Evolutionary conservation across 2,888 invertebrate genomes (phyloP).

Genomic region (Tridacna gigas): DNA sequence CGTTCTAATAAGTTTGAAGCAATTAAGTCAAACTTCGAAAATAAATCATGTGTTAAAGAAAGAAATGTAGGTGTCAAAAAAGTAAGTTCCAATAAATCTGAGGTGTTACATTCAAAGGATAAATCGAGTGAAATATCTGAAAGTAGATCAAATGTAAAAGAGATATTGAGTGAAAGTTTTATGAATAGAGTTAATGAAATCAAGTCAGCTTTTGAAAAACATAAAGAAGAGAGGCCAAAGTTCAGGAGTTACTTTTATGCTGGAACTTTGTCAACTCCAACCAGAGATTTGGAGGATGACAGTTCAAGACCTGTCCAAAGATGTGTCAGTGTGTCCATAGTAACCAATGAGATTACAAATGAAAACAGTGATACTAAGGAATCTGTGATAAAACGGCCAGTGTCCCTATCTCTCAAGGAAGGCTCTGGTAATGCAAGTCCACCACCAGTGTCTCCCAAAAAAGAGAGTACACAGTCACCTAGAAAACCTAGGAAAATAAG

Average conservation of each 20-base stretch:
- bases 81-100: not conserved
- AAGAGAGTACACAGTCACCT: conserved; percentile 5
- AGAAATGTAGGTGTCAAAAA: not conserved
- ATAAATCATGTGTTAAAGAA: not conserved
- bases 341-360: conserved; percentile 23
- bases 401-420: conserved; percentile 5
- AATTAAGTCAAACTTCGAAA: not conserved
- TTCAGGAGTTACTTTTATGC: conserved; percentile 54
- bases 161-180: conserved; percentile 27
- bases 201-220: conserved; percentile 37
- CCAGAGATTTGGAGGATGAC: conserved; percentile 23
- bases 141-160: conserved; percentile 13
- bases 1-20: not conserved
- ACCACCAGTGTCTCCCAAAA: not conserved
- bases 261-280: conserved; percentile 43
- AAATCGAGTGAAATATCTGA: not conserved
- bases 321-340: conserved; percentile 33
- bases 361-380: conserved; percentile 3
- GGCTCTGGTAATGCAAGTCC: not conserved
- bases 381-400: conserved; percentile 26
- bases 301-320: conserved; percentile 3
- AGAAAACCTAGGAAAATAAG: conserved; percentile 58
- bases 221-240: conserved; percentile 39
- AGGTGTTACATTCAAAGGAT: not conserved
- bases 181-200: conserved; percentile 24